phyloP scores from a whole-genome alignment of 2,888 invertebrate species.

The Cantharis flavilabris region DNA sequence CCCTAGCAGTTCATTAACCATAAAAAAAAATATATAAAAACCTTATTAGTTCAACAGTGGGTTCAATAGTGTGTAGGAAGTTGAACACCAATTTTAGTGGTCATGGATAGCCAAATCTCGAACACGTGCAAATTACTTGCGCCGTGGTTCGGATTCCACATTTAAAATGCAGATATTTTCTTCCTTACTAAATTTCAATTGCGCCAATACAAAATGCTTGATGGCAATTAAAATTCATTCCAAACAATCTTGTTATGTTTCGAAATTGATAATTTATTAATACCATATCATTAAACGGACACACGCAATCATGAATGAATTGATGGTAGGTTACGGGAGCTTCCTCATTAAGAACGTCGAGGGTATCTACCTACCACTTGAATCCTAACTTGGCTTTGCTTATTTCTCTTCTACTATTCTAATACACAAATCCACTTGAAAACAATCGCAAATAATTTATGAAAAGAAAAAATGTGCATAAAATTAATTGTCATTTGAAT shows the following conservation, averaged over 20 bases:
- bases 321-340: not conserved
- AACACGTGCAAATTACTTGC: not conserved
- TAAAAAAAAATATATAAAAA: no score
- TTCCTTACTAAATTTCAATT: no score
- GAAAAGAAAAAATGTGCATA: not conserved
- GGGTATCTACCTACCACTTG: not conserved
- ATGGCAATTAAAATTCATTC: not conserved
- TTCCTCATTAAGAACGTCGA: not conserved
- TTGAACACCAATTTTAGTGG: no score
- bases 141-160: not conserved
- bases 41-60: not conserved
- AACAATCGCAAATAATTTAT: not conserved
- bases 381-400: not conserved
- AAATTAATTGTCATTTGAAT: not conserved
- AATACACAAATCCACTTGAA: not conserved
- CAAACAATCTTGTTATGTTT: not conserved
- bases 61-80: no score
- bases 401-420: not conserved
- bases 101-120: no score
- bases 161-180: no score
- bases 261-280: not conserved
- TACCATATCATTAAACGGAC: not conserved
- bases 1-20: no score
- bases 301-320: not conserved
- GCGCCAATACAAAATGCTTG: no score